Evolutionary conservation across 2,113 vertebrate genomes (phyloP).

Genomic region (Carollia perspicillata): DNA sequence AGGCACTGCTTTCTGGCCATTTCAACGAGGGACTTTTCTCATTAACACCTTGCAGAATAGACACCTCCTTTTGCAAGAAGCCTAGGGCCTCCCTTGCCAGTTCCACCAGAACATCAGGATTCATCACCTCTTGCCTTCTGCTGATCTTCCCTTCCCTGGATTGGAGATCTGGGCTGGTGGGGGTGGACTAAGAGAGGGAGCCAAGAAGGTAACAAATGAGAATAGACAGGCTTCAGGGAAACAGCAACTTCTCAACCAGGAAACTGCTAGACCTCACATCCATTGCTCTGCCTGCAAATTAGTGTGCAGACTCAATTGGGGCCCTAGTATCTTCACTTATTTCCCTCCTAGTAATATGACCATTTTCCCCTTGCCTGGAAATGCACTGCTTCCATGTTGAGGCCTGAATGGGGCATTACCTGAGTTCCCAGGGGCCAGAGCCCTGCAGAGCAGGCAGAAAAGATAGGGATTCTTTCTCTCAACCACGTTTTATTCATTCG

Average conservation of each 20-base stretch:
- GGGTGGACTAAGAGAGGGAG: background rate
- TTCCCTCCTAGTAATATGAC: background rate
- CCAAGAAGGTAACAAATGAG: background rate
- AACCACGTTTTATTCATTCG: background rate
- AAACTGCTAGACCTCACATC: background rate
- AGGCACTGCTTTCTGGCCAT: background rate
- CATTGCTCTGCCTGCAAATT: background rate
- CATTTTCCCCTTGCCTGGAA: background rate
- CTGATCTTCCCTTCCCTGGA: background rate
- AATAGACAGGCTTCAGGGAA: background rate
- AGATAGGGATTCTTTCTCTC: background rate
- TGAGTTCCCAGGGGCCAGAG: background rate
- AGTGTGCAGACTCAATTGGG: background rate
- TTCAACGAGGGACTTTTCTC: background rate
- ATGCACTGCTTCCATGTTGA: background rate
- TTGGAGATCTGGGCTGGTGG: background rate
- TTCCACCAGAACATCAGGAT: background rate
- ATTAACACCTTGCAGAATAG: background rate
- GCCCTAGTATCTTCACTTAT: background rate
- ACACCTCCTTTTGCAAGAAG: background rate
- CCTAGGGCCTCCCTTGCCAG: background rate
- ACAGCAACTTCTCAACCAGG: background rate
- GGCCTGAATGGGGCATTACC: background rate
- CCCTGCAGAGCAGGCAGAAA: background rate
- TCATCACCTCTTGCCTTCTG: background rate